phyloP scores from a whole-genome alignment of 1,140 invertebrate species.

The Listronotus oregonensis region DNA sequence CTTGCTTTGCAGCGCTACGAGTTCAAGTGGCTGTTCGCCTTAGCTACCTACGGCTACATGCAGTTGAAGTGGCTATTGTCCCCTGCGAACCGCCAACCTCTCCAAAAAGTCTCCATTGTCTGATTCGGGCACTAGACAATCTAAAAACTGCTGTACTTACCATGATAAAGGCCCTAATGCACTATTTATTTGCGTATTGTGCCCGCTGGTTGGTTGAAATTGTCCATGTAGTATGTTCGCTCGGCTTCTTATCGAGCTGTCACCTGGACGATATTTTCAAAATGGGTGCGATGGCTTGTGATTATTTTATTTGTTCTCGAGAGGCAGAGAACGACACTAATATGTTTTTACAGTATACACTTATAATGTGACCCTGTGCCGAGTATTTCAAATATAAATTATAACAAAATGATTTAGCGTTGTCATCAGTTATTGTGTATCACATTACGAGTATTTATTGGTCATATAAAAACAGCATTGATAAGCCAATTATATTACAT shows the following conservation, averaged over 20 bases:
- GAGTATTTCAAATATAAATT: neutral
- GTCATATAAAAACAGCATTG: no score
- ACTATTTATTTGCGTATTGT: constrained; percentile 40
- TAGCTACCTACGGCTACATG: constrained; percentile 43
- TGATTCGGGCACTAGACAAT: constrained; percentile 29
- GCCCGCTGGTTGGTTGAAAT: constrained; percentile 17
- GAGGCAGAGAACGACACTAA: constrained; percentile 19
- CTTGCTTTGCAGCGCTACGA: constrained; percentile 23
- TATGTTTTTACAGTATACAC: constrained; percentile 20
- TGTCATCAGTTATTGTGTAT: no score
- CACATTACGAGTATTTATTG: no score
- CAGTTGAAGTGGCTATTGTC: constrained; percentile 40
- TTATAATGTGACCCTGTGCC: neutral
- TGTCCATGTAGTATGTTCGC: constrained; percentile 5
- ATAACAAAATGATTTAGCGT: no score
- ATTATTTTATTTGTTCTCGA: constrained; percentile 24
- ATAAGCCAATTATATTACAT: no score
- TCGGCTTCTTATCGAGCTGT: constrained; percentile 27
- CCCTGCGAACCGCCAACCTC: constrained; percentile 33
- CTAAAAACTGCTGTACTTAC: constrained; percentile 38
- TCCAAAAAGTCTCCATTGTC: constrained; percentile 36
- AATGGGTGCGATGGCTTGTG: constrained; percentile 29
- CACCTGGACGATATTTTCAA: constrained; percentile 28
- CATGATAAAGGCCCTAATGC: constrained; percentile 41
- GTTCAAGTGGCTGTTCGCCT: constrained; percentile 41